Conservation (phyloP, 1,140 invertebrate genomes). For the Holotrichia oblita region DNA sequence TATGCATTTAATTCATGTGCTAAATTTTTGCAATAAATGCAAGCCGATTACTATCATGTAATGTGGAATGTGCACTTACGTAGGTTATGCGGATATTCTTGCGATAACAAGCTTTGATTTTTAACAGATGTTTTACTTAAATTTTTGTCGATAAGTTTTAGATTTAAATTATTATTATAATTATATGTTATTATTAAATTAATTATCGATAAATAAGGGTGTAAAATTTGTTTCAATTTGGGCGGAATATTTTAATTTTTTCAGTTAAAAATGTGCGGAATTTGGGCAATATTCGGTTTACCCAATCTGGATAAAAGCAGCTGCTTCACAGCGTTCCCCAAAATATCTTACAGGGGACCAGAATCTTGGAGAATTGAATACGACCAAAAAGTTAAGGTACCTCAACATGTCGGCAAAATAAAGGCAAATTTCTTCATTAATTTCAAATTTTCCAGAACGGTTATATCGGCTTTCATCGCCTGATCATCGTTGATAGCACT, state of each 20-base stretch:
- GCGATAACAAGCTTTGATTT: too few species aligned
- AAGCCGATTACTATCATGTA: too few species aligned
- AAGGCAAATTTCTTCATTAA: not conserved
- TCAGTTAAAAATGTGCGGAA: conserved; percentile 77
- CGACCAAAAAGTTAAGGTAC: conserved; percentile 68
- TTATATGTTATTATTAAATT: too few species aligned
- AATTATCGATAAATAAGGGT: too few species aligned
- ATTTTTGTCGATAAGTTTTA: too few species aligned
- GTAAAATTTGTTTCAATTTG: too few species aligned
- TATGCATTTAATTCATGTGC: too few species aligned
- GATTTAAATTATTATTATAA: too few species aligned
- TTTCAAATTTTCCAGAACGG: conserved; percentile 50
- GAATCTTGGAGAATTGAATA: conserved; percentile 80
- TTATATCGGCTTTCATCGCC: conserved; percentile 79
- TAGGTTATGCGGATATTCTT: too few species aligned
- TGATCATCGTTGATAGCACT: conserved; percentile 81
- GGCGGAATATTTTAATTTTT: not conserved
- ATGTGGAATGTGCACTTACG: too few species aligned
- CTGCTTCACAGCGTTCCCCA: conserved; percentile 70
- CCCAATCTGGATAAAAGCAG: conserved; percentile 61
- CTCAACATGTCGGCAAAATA: not conserved
- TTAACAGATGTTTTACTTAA: too few species aligned
- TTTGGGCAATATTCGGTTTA: conserved; percentile 86
- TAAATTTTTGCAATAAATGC: too few species aligned
- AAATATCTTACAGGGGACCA: conserved; percentile 82